Evolutionary conservation across 2,797 vertebrate genomes (phyloP), one percentile per base, ranked within the genome.

Genomic region (Acanthopagrus latus): DNA sequence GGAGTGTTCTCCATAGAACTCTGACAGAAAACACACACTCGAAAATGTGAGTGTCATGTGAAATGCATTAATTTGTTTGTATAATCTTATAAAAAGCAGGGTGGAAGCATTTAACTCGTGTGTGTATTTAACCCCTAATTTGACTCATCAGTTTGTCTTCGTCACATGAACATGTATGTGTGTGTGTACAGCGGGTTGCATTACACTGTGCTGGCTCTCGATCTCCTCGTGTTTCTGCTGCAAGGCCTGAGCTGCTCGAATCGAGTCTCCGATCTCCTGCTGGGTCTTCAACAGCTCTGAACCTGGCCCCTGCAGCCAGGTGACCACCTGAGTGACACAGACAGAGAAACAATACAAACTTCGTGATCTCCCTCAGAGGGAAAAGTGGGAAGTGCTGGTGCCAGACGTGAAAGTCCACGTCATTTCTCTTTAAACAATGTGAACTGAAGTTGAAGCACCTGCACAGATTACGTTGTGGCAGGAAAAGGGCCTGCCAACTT

Each of bases 181-280:
- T 60, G 38, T 25, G 48, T 71, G 64, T 64, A 41, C 1, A 7
- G 11, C 16, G 66, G 55, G 88, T 56, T 78, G 74, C 41, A 5
- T 97, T 95, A 99, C 98, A 90, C 98, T 99, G 93, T 99, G 98
- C 80, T 99, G 98, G 86, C 98, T 99, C 93, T 99, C 98, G 0
- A 99, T 98, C 89, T 99, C 98, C 89, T 99, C 98, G 0, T 99
- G 98, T 84, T 99, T 99, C 93, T 99, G 97, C 73, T 99, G 98
- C 71, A 99, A 95, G 43, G 97, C 96, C 93, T 99, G 98, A 29
- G 98, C 98, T 4, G 98, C 96, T 85, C 98, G 94, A 66, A 98
- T 97, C 3, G 98, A 99, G 91, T 99, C 98, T 55, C 98, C 98
- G 12, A 99, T 99, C 16, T 96, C 97, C 96, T 97, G 98, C 66